Conservation (phyloP, 1,140 invertebrate species). For the Coptotermes formosanus region DNA sequence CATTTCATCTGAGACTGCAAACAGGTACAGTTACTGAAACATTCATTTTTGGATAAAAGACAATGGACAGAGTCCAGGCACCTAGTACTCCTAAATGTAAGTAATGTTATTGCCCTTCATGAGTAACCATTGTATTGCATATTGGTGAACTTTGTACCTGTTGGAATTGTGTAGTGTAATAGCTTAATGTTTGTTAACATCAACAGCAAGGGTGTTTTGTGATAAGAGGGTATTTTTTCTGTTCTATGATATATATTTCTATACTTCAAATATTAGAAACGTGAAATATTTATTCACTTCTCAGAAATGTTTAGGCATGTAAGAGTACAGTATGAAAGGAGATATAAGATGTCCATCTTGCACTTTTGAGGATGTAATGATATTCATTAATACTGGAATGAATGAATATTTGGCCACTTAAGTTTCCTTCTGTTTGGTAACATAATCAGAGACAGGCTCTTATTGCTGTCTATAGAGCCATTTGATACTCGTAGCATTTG, state of each 20-base stretch:
- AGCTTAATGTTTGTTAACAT: neutral
- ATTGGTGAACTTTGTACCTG: neutral
- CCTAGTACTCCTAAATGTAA: neutral
- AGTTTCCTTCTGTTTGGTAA: no score
- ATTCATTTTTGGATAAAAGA: no score
- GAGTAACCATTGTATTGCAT: neutral
- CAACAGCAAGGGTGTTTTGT: neutral
- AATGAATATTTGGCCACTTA: no score
- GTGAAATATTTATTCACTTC: slow-evolving; percentile 13
- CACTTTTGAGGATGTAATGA: no score
- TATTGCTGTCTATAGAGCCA: no score
- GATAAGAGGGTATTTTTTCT: neutral
- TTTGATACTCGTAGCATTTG: neutral
- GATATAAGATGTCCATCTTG: neutral
- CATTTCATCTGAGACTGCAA: no score
- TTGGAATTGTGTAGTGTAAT: neutral
- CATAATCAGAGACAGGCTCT: no score
- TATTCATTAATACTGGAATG: neutral
- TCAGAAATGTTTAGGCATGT: neutral
- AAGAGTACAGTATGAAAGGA: neutral
- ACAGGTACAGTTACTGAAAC: no score
- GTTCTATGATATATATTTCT: neutral
- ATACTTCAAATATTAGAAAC: neutral
- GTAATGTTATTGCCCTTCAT: neutral
- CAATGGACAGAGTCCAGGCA: no score